Conservation (phyloP, 2,888 invertebrate species). For the Electrophaes corylata region DNA sequence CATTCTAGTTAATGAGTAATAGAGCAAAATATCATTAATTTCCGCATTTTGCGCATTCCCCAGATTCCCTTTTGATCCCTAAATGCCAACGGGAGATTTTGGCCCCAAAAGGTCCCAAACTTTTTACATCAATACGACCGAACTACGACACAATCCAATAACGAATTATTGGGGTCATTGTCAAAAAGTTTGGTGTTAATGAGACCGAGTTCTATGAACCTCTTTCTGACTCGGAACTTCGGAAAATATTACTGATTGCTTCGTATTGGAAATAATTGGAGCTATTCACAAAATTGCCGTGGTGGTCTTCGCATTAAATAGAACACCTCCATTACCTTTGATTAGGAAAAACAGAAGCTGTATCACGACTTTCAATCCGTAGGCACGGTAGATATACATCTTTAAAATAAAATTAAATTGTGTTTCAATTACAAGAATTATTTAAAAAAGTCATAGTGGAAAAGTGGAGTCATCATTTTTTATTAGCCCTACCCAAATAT, state of each 20-base stretch:
- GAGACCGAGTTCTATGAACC: slow-evolving; percentile 21
- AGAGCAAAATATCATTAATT: slow-evolving; percentile 4
- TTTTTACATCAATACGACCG: slow-evolving; percentile 34
- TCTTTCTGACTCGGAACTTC: slow-evolving; percentile 19
- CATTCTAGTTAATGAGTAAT: background rate
- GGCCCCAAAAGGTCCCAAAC: too few species aligned
- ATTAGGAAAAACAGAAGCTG: too few species aligned
- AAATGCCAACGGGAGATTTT: slow-evolving; percentile 21
- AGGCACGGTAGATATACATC: too few species aligned
- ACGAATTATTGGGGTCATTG: slow-evolving; percentile 30
- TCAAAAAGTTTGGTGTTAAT: slow-evolving; percentile 26
- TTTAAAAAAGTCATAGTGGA: too few species aligned
- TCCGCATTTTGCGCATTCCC: slow-evolving; percentile 8
- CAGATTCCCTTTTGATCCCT: slow-evolving; percentile 17
- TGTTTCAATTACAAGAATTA: too few species aligned
- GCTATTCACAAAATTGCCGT: background rate
- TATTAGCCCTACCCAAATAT: too few species aligned
- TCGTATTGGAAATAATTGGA: slow-evolving; percentile 23
- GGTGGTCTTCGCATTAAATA: background rate
- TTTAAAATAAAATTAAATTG: too few species aligned
- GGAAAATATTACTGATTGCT: slow-evolving; percentile 19
- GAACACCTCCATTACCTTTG: too few species aligned
- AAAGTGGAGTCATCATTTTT: too few species aligned
- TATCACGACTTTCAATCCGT: too few species aligned
- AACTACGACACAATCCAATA: slow-evolving; percentile 27